phyloP scores from a whole-genome alignment of 2,888 invertebrate genomes.

The Aporophyla lueneburgensis region DNA sequence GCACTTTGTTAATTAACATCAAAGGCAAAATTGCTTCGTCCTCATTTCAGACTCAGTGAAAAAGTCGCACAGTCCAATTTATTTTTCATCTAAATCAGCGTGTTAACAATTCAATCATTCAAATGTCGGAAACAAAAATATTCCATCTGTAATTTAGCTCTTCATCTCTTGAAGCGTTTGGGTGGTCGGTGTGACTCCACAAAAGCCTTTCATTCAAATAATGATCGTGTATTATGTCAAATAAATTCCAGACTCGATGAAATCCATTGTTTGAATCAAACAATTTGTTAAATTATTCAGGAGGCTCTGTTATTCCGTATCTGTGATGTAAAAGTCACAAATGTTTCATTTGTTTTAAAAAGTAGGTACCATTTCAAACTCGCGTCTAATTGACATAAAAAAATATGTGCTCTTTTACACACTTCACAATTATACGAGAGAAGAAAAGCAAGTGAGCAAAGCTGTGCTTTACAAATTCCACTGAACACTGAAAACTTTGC shows the following conservation, averaged over 20 bases:
- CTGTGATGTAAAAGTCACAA: constrained; percentile 30
- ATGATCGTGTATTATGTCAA: constrained; percentile 31
- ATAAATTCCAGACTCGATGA: constrained; percentile 41
- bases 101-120: constrained; percentile 16
- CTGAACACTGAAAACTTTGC: not conserved
- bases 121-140: constrained; percentile 30
- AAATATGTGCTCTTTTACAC: not conserved
- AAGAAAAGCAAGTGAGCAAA: not conserved
- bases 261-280: constrained; percentile 51
- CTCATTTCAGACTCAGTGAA: not conserved
- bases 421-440: constrained; percentile 30
- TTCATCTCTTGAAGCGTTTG: constrained; percentile 18
- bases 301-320: constrained; percentile 61
- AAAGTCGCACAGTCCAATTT: constrained; percentile 1
- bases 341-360: not conserved
- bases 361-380: constrained; percentile 30
- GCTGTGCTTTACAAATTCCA: not conserved
- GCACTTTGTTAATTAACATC: constrained; percentile 12
- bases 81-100: constrained; percentile 13
- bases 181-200: constrained; percentile 18
- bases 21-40: not conserved
- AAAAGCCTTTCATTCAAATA: constrained; percentile 46
- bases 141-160: constrained; percentile 35
- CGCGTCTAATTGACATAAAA: no score
- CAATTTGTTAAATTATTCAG: constrained; percentile 70